Evolutionary conservation across 2,797 vertebrate species (phyloP).

Genomic region (Oophaga sylvatica): DNA sequence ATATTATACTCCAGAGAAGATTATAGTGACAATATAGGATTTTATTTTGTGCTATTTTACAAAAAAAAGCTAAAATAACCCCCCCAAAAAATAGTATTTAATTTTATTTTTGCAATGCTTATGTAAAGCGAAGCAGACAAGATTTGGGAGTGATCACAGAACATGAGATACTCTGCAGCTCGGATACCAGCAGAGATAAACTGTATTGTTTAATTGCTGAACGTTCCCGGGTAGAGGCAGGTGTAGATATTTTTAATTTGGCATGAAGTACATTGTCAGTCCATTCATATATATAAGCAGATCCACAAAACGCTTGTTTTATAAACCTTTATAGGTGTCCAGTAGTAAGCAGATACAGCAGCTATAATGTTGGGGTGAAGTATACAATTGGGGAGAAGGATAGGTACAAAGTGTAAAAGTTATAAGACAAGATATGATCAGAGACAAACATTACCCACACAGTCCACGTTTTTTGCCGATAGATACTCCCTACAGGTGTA

Average conservation of each 20-base stretch:
- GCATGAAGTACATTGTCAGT: slow-evolving; percentile 58
- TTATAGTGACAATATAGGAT: neutral
- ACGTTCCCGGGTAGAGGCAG: slow-evolving; percentile 55
- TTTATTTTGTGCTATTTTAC: neutral
- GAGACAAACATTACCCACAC: neutral
- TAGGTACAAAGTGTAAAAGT: neutral
- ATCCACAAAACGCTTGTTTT: slow-evolving; percentile 6
- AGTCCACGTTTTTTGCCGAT: neutral
- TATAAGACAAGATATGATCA: neutral
- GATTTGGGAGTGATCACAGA: slow-evolving; percentile 45
- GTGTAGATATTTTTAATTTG: slow-evolving; percentile 61
- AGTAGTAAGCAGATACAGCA: neutral
- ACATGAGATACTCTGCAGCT: slow-evolving; percentile 45
- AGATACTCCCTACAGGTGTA: neutral
- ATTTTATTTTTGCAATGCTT: neutral
- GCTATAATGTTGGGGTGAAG: neutral
- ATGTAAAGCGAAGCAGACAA: slow-evolving; percentile 10
- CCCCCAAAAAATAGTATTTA: slow-evolving; percentile 2
- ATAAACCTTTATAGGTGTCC: slow-evolving; percentile 1
- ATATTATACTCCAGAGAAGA: neutral
- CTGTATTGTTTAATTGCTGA: slow-evolving; percentile 60
- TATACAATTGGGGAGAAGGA: neutral
- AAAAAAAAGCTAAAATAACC: neutral
- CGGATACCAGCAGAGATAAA: slow-evolving; percentile 55
- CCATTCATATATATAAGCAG: slow-evolving; percentile 35